Evolutionary conservation across 1,140 invertebrate genomes (phyloP).

Genomic region (Eulimnadia texana): DNA sequence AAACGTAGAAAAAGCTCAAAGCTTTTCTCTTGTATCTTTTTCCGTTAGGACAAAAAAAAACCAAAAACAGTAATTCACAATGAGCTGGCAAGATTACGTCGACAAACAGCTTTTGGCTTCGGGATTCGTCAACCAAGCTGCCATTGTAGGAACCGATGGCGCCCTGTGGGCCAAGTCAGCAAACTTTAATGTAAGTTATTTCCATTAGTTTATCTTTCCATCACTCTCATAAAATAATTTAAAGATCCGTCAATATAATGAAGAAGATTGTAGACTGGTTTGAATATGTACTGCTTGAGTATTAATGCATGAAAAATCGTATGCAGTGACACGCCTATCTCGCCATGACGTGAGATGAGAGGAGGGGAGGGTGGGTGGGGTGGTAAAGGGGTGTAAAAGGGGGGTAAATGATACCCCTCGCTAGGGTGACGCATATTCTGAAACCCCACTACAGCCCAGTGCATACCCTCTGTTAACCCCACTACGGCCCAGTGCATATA

Average conservation of each 20-base stretch:
- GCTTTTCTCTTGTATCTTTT: too few species aligned
- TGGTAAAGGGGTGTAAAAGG: background rate
- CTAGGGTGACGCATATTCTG: too few species aligned
- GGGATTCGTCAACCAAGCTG: conserved; percentile 80
- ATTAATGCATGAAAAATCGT: background rate
- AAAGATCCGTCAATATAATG: too few species aligned
- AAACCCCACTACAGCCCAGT: too few species aligned
- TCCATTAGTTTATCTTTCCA: conserved; percentile 29
- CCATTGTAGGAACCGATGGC: conserved; percentile 85
- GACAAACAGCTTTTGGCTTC: conserved; percentile 90
- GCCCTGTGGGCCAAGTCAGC: conserved; percentile 88
- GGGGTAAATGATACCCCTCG: background rate
- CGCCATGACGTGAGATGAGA: background rate
- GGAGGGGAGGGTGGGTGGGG: background rate
- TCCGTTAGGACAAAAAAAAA: too few species aligned
- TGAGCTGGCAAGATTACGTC: conserved; percentile 97
- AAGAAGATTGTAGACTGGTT: too few species aligned
- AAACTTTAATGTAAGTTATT: conserved; percentile 71
- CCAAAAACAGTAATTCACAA: too few species aligned
- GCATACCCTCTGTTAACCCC: too few species aligned
- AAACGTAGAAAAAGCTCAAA: too few species aligned
- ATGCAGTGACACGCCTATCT: background rate
- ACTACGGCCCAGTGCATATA: too few species aligned
- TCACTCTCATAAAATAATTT: too few species aligned
- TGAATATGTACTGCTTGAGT: too few species aligned